Evolutionary conservation across 1,140 invertebrate genomes (phyloP).

Genomic region (Venturia canescens): DNA sequence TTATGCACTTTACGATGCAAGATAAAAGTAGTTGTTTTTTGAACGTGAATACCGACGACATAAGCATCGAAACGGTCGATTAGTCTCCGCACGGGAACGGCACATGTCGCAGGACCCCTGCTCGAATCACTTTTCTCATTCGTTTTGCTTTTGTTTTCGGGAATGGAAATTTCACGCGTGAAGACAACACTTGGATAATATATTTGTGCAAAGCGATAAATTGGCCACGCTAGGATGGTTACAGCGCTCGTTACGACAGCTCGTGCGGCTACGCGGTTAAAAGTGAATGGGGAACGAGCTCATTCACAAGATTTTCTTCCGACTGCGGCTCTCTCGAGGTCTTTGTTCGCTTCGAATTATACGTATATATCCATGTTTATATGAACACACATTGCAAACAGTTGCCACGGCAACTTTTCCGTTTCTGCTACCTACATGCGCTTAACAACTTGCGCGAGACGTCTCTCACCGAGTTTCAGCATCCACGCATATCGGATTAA

Average conservation of each 20-base stretch:
- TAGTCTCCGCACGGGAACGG: neutral
- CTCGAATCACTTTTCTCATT: neutral
- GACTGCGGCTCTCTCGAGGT: constrained; percentile 54
- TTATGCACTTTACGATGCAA: neutral
- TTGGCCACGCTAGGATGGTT: constrained; percentile 39
- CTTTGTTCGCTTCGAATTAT: neutral
- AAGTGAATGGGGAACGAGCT: constrained; percentile 74
- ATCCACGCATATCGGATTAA: constrained; percentile 22
- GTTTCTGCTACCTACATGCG: constrained; percentile 34
- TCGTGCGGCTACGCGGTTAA: constrained; percentile 63
- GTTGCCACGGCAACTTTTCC: constrained; percentile 54
- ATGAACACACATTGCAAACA: constrained; percentile 7
- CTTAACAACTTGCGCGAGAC: constrained; percentile 9
- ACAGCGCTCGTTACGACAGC: constrained; percentile 58
- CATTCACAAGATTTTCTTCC: constrained; percentile 75
- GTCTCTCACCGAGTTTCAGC: constrained; percentile 12
- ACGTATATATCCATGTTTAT: neutral
- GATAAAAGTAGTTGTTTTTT: no score
- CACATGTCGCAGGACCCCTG: neutral
- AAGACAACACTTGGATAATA: constrained; percentile 14
- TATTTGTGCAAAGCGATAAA: constrained; percentile 34
- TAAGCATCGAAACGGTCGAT: neutral
- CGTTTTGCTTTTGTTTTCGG: neutral
- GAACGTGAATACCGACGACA: neutral
- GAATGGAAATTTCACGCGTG: neutral